Evolutionary conservation across 2,888 invertebrate species (phyloP).

Genomic region (Euspilapteryx auroguttella): DNA sequence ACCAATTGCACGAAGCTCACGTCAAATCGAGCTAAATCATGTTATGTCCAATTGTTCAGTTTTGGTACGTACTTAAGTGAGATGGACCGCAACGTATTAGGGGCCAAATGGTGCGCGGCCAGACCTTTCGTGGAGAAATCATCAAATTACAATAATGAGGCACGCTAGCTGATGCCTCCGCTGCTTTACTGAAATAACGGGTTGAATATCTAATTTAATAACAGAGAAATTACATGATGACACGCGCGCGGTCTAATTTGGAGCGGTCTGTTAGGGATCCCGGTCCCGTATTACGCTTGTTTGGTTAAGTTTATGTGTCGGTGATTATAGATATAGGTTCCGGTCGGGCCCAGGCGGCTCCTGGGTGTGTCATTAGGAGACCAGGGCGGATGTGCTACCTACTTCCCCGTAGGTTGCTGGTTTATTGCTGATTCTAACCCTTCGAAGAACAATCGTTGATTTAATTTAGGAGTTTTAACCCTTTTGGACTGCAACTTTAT

Average conservation of each 20-base stretch:
- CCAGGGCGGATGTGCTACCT: too few relatives aligned
- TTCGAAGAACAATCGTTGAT: too few relatives aligned
- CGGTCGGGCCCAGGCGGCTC: constrained; percentile 3
- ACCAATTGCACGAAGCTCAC: constrained; percentile 49
- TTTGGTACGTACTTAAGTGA: constrained; percentile 18
- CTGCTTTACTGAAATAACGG: constrained; percentile 47
- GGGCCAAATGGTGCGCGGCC: constrained; percentile 35
- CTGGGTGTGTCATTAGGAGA: neutral
- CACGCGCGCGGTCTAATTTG: constrained; percentile 31
- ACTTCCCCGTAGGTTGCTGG: too few relatives aligned
- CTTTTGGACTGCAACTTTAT: too few relatives aligned
- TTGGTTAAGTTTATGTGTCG: constrained; percentile 37
- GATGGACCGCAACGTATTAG: constrained; percentile 38
- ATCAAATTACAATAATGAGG: constrained; percentile 53
- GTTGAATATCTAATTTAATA: constrained; percentile 51
- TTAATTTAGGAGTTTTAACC: too few relatives aligned
- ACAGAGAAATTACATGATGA: constrained; percentile 45
- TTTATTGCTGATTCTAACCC: too few relatives aligned
- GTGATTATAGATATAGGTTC: constrained; percentile 14
- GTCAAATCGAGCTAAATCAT: constrained; percentile 34
- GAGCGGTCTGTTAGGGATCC: constrained; percentile 30
- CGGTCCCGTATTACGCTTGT: constrained; percentile 33
- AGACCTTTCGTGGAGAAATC: constrained; percentile 40
- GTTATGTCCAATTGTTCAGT: constrained; percentile 29
- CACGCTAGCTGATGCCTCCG: constrained; percentile 26